Base-by-base conservation (phyloP, 2,888 invertebrate species). In the Meteorus colon region DNA sequence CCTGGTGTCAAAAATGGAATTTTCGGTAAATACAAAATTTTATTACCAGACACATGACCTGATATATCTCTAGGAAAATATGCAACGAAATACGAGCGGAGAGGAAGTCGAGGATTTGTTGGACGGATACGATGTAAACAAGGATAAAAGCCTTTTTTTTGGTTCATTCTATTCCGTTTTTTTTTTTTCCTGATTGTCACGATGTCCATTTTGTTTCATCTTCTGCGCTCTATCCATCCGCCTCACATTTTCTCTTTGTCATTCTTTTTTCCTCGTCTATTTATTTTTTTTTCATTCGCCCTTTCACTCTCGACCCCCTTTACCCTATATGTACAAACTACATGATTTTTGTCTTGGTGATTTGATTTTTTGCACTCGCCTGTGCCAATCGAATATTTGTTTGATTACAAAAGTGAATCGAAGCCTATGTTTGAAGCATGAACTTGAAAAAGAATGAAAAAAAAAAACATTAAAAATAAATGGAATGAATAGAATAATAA, bases 291-390 rank as follows among this genome's bases (percentile, higher is more conserved):
- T n/a, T n/a, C 48, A 48, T 16, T 5, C 48, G n/a, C 48, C n/a
- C n/a, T 48, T 14, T 45, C 16, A 4, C 48, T 48, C 48, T n/a
- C 48, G 48, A 48, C 16, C 41, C 2, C 41, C 1, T 10, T 12
- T 8, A 41, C 41, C 8, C 41, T 10, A 41, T 10, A 12, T 10
- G 1, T 2, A 41, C 41, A 41, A 5, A 6, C 41, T 2, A 5
- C 19, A 55, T 55, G 55, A 55, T n/a, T n/a, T 55, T 55, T 55
- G 8, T 55, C 55, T 55, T 55, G 55, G 24, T 55, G 55, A 55
- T 19, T 55, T 19, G 55, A 55, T 55, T 55, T 55, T 19, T 48
- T 8, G 19, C 55, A 2, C 2, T 55, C 19, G n/a, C 55, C 1
- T 55, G n/a, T 19, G 55, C 19, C 55, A 55, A 55, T 55, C 55